phyloP scores from a whole-genome alignment of 64 coral and sea anemone genomes.

The Stylophora pistillata region DNA sequence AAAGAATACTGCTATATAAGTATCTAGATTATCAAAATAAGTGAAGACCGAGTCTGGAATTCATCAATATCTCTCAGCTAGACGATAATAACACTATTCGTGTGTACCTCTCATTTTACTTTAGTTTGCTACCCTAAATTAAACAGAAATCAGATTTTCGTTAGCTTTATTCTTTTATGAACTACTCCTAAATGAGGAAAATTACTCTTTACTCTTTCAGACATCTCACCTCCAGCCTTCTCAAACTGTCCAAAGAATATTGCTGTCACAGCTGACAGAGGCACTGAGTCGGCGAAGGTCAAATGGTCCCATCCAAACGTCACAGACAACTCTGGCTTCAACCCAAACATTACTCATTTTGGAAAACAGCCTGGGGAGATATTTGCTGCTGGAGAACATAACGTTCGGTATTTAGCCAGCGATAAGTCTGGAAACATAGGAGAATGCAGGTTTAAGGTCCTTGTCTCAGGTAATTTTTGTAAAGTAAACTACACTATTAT shows the following conservation, averaged over 20 bases:
- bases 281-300: neutral
- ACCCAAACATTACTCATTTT: neutral
- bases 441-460: slow-evolving; percentile 32
- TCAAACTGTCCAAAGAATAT: slow-evolving; percentile 26
- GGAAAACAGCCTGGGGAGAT: slow-evolving; percentile 12
- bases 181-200: too few species aligned
- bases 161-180: too few species aligned
- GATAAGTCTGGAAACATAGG: slow-evolving; percentile 46
- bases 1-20: too few species aligned
- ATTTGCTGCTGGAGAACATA: slow-evolving; percentile 15
- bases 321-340: slow-evolving; percentile 40
- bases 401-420: slow-evolving; percentile 18
- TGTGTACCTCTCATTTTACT: too few species aligned
- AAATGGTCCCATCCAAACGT: slow-evolving; percentile 21
- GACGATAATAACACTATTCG: too few species aligned
- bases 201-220: too few species aligned
- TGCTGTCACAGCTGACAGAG: neutral
- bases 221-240: neutral
- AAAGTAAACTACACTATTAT: too few species aligned
- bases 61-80: too few species aligned
- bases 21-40: too few species aligned
- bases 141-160: too few species aligned
- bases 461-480: slow-evolving; percentile 43
- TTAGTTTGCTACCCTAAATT: too few species aligned
- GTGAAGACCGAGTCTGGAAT: too few species aligned